Evolutionary conservation across 2,888 invertebrate species (phyloP), one percentile per base, ranked within the genome.

Genomic region (Cryptocheilus praepositus): DNA sequence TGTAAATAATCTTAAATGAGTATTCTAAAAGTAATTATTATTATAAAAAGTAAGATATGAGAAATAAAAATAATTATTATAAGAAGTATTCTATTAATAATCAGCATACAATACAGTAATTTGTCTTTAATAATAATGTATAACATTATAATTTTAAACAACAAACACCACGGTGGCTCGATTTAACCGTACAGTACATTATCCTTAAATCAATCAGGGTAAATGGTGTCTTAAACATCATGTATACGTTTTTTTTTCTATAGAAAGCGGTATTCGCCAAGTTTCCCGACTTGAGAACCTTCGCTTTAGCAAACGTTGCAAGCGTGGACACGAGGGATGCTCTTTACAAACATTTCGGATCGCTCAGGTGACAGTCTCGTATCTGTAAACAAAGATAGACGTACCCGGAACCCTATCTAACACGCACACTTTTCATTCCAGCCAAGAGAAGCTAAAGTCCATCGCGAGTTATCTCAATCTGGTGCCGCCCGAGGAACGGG

Each of bases 231-330:
- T 49, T 59, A 45, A n/a, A 2, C 45, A 45, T 2, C 15, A 7
- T 15, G 7, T n/a, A 45, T 45, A 3, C 45, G 3, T 45, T 8
- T 45, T 89, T 90, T 52, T 0, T 0, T n/a, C n/a, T n/a, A n/a
- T 90, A 98, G 94, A 96, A 95, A 91, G 97, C 97, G 0, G 95
- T 96, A 0, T 99, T 98, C 89, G 94, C 95, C 0, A 95, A 97
- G 86, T 98, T 97, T 88, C 93, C 95, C 4, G 94, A 97, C 78
- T 89, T 99, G 63, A 91, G 94, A 53, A 92, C 94, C 74, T 98
- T 99, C 89, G 93, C 98, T 0, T 89, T 99, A 44, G 93, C 97
- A 0, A 99, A 98, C 89, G 98, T 99, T 15, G 97, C 97, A 0
- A 95, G 94, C 81, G 95, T 99, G n/a, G 98, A 99, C 85, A 96